A percentile compares a stretch with the other conserved stretches of the same genome.
Evolutionary conservation across 2,888 invertebrate species (phyloP).

Genomic region (Chloromyia formosa): DNA sequence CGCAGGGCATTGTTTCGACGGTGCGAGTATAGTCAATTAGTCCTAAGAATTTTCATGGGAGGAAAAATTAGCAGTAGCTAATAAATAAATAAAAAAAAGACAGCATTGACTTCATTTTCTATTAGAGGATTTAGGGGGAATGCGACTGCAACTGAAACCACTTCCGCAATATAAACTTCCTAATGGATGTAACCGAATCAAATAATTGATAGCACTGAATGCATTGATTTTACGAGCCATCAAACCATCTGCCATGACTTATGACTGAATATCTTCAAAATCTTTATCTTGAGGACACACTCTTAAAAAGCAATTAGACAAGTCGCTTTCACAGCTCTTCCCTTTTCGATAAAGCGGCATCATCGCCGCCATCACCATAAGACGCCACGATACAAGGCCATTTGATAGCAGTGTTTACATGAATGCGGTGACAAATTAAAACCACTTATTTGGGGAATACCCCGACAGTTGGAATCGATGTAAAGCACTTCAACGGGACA

Average conservation of each 20-base stretch:
- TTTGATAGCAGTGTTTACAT: slow-evolving; percentile 32
- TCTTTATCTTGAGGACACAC: neutral
- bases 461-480: slow-evolving; percentile 18
- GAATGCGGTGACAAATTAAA: slow-evolving; percentile 46
- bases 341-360: slow-evolving; percentile 35
- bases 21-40: no score
- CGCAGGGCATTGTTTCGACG: no score
- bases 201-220: neutral
- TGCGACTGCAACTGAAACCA: no score
- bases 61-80: no score
- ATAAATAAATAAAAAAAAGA: no score
- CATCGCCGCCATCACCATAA: slow-evolving; percentile 38
- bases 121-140: no score
- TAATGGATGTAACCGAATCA: no score
- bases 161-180: no score
- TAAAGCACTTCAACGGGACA: slow-evolving; percentile 16
- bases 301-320: slow-evolving; percentile 24
- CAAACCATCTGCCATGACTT: slow-evolving; percentile 27
- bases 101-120: no score
- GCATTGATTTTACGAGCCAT: slow-evolving; percentile 14
- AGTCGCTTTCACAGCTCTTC: slow-evolving; percentile 19
- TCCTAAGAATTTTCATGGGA: no score
- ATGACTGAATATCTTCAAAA: slow-evolving; percentile 4
- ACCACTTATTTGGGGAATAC: slow-evolving; percentile 43
- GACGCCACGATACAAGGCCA: neutral